Evolutionary conservation across 2,797 vertebrate species (phyloP), one percentile per base, ranked within the genome.

Genomic region (Pipistrellus pipistrellus): DNA sequence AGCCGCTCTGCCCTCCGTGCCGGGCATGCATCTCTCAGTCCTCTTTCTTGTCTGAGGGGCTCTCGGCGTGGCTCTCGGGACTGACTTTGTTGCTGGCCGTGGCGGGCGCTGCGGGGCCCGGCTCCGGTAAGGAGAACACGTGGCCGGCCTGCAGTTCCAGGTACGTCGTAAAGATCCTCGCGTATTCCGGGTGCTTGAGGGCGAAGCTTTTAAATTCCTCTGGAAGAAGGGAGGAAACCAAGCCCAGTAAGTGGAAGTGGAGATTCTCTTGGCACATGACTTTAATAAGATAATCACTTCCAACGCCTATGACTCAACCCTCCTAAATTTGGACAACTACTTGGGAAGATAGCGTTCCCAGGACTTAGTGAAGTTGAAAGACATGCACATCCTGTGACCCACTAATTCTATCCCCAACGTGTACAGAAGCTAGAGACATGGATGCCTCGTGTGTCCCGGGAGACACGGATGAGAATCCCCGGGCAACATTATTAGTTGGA

Each of bases 101-200:
- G 0, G 71, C 83, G 23, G 98, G 97, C 68, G 96, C 46, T 8
- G 97, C 94, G 3, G 97, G 97, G 0, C 95, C 97, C 2, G 87
- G 97, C 0, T 97, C 97, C 55, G 98, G 98, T 78, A 97, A 30
- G 12, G 98, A 98, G 55, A 98, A 98, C 2, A 98, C 98, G 73
- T 99, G 99, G 97, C 99, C 98, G 1, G 99, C 98, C 98, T 99
- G 99, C 3, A 99, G 99, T 81, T 99, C 99, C 80, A 99, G 97
- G 97, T 99, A 99, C 0, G 99, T 99, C 66, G 99, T 99, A 96
- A 99, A 99, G 78, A 99, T 98, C 95, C 99, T 99, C 91, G 99
- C 99, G 14, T 99, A 99, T 96, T 99, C 99, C 0, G 99, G 99
- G 96, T 99, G 99, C 72, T 97, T 98, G 53, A 98, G 96, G 77